Base-by-base conservation (phyloP, 2,113 vertebrate species). In the Eubucco bourcierii region DNA sequence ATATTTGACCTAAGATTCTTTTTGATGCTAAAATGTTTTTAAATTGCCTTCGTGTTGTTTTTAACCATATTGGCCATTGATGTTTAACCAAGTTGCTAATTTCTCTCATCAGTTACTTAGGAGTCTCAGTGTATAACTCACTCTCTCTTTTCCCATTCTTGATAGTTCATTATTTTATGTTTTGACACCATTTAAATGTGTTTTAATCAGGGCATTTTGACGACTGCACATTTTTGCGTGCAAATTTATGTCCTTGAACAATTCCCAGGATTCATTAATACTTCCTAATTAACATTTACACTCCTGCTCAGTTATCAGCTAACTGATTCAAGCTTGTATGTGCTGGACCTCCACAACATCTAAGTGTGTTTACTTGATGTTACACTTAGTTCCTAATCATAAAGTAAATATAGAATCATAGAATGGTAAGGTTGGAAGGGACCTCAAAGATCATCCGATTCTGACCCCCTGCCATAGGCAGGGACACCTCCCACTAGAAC, bases 61-160 rank as follows among this genome's bases (percentile, higher is more conserved):
- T 76, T 84, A 92, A 84, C 80, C 94, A 96, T 96, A 95, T 96
- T 94, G 95, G 74, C 84, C 88, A 94, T 81, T 90, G 88, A 94
- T 58, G 73, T 95, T 90, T 90, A 90, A 60, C 23, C 2, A 12
- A 93, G 61, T 72, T 50, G 27, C 78, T 94, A 88, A 75, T 89
- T 90, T 89, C 27, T 61, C 90, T 83, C 64, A 88, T 50, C 85
- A 53, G 10, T 47, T 89, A 66, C 59, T 82, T 83, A 3, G 18
- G 68, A 78, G 16, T 72, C 73, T 90, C 34, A 63, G 12, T 39
- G 27, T 61, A 61, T n/a, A 78, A 84, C 31, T 90, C 31, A 73
- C 24, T 19, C 9, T 71, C 39, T 63, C 10, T 63, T 61, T 67
- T 52, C 41, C 24, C 7, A 2, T 73, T 84, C 61, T 31, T 66